Evolutionary conservation across 1,140 invertebrate genomes (phyloP), one percentile per base, ranked within the genome.

Genomic region (Anagrus nilaparvatae): DNA sequence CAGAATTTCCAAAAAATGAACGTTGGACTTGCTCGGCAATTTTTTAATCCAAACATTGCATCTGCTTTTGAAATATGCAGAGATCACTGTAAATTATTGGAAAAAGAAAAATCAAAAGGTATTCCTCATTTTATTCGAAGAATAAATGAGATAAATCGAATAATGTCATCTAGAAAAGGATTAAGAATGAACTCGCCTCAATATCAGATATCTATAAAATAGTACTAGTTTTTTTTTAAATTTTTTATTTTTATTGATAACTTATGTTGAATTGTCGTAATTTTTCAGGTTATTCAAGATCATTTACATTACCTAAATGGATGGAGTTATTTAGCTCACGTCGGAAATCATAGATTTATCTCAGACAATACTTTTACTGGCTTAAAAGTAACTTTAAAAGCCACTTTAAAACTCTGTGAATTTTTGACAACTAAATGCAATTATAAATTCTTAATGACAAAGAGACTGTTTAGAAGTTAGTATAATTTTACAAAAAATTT

Each of bases 361-460:
- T 16, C 40, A 4, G 31, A 34, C 25, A 6, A 19, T 19, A 42
- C 40, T 3, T 35, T 10, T 17, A 20, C 33, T 29, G 40, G 40
- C 0, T 9, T 34, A n/a, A 28, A 28, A 13, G 34, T 48, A 2
- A 29, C 38, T 5, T 33, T 48, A 3, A 17, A 40, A 33, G 37
- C 25, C 12, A 24, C 38, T 14, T 27, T 44, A 21, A 20, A 48
- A 44, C 35, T 44, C 1, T 40, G 33, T 17, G 9, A 31, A 27
- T 44, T 48, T 33, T 19, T 44, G 3, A 21, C 17, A 14, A 5
- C 23, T 3, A 10, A 25, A 12, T 32, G 29, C n/a, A 20, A 39
- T 27, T 47, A 37, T 12, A 33, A 47, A 10, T 47, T 43, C 19
- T 21, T 47, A 2, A 47, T 43, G 46, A 43, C 36, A 1, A 31